Conservation (phyloP, 2,888 invertebrate genomes). For the Eledona agricola region DNA sequence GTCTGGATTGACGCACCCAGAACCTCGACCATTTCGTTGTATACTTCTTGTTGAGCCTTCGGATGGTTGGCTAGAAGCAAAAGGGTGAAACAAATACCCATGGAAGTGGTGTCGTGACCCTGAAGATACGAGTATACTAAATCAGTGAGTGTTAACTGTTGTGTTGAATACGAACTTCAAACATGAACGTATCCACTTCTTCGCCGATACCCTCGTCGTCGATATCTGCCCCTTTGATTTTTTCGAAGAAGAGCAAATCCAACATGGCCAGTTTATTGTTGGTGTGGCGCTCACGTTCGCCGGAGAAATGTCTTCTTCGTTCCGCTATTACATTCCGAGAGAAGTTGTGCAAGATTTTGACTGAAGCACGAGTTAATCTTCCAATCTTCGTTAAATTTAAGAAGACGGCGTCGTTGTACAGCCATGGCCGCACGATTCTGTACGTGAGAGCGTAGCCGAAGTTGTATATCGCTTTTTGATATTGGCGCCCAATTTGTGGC, state of each 20-base stretch:
- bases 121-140: constrained; percentile 48
- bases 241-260: constrained; percentile 65
- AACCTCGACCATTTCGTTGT: constrained; percentile 21
- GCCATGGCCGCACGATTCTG: constrained; percentile 36
- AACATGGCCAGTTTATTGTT: constrained; percentile 66
- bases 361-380: neutral
- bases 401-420: constrained; percentile 14
- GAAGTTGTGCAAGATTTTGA: constrained; percentile 25
- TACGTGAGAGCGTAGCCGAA: constrained; percentile 28
- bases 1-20: neutral
- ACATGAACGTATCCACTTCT: constrained; percentile 72
- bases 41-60: constrained; percentile 57
- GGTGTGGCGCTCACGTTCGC: neutral
- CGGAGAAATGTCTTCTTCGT: constrained; percentile 1
- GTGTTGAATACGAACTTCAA: constrained; percentile 61
- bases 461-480: constrained; percentile 38
- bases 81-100: constrained; percentile 46
- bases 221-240: constrained; percentile 62
- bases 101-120: constrained; percentile 73
- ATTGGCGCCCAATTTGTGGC: no score
- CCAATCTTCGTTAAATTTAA: constrained; percentile 16
- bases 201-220: constrained; percentile 67
- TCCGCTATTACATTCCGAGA: constrained; percentile 8
- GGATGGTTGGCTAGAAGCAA: constrained; percentile 56
- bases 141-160: neutral